These are phyloP conservation scores for Nemurella pictetii DNA, from an alignment of 2,888 invertebrate genomes.

Conservation along the genomic window DNA sequence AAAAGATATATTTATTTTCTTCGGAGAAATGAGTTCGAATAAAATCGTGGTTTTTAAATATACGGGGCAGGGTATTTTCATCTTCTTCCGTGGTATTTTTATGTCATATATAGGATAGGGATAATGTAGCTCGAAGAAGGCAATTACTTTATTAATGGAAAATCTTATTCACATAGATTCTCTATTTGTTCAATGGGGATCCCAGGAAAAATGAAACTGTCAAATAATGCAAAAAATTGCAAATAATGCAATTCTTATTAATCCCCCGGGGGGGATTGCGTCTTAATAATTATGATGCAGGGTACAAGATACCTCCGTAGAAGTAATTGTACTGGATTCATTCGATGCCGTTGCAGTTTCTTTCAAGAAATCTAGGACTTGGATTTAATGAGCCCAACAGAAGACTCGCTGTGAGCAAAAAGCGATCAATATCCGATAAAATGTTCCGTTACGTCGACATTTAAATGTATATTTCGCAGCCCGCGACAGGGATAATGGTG, in stretches of 20 bases:
- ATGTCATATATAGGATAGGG: not conserved
- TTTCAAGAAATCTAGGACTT: not conserved
- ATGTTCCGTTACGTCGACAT: conserved; percentile 2
- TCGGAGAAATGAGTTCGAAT: no score
- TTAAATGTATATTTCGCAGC: conserved; percentile 25
- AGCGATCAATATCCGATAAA: conserved; percentile 22
- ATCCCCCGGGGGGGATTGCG: not conserved
- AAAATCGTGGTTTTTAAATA: no score
- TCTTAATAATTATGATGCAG: not conserved
- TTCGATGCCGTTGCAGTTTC: not conserved
- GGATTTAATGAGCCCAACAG: not conserved
- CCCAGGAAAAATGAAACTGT: not conserved
- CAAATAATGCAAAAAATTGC: not conserved
- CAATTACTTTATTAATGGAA: not conserved
- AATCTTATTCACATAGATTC: not conserved
- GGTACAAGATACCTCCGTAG: not conserved
- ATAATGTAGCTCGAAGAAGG: not conserved
- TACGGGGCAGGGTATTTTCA: no score
- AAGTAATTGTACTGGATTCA: not conserved
- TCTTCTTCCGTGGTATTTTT: no score
- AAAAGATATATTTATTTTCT: no score
- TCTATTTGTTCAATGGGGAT: not conserved
- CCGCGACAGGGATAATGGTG: conserved; percentile 24
- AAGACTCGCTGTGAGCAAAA: not conserved
- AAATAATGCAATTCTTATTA: not conserved